A percentile compares a stretch with the other conserved stretches of the same genome.
Conservation (phyloP, 2,113 vertebrate species). For the Neogale vison region DNA sequence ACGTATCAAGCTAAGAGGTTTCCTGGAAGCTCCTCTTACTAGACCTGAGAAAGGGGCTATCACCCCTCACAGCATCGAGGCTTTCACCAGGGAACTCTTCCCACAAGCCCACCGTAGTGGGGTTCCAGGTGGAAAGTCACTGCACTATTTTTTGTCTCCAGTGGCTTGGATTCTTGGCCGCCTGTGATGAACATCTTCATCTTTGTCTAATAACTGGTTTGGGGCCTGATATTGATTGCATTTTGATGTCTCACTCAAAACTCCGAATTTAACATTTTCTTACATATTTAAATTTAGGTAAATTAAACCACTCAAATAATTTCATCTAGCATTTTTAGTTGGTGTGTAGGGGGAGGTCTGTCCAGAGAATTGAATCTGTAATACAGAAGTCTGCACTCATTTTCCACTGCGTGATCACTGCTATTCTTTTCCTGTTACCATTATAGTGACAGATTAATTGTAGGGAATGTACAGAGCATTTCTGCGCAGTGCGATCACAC, state of each 20-base stretch:
- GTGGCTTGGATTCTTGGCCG: neutral
- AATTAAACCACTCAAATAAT: neutral
- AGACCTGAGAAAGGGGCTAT: neutral
- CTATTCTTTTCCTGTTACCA: neutral
- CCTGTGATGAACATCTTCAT: neutral
- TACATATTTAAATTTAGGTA: neutral
- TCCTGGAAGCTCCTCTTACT: neutral
- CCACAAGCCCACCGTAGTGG: neutral
- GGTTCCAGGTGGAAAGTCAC: neutral
- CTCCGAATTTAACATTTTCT: neutral
- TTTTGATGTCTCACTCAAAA: neutral
- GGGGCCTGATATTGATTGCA: neutral
- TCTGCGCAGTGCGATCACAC: neutral
- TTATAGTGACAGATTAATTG: neutral
- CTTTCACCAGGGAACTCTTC: neutral
- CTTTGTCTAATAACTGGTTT: neutral
- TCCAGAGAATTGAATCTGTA: neutral
- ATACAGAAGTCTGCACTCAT: neutral
- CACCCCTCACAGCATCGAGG: accelerated
- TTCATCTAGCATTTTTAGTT: neutral
- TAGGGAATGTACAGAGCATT: neutral
- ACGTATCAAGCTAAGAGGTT: neutral
- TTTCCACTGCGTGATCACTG: neutral
- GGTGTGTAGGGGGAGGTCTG: neutral
- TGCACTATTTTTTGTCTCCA: neutral